Conservation (phyloP, 2,797 vertebrate species). For the Catamblyrhynchus diadema region DNA sequence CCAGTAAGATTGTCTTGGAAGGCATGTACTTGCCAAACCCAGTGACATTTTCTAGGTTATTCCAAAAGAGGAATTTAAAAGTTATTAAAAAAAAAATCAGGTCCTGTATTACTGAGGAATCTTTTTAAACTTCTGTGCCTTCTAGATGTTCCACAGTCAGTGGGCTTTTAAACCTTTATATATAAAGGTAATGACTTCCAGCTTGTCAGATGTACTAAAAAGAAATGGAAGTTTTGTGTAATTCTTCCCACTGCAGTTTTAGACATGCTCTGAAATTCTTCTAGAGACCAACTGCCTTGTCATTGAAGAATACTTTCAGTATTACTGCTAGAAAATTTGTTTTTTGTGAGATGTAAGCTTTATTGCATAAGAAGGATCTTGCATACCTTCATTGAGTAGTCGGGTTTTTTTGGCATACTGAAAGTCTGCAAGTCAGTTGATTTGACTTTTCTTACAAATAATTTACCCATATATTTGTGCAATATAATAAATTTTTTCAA, state of each 20-base stretch:
- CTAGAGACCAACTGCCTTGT: not conserved
- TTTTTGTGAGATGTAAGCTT: not conserved
- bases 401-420: not conserved
- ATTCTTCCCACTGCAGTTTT: not conserved
- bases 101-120: not conserved
- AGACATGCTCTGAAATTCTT: not conserved
- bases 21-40: fast-evolving
- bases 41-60: not conserved
- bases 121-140: not conserved
- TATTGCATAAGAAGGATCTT: not conserved
- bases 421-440: not conserved
- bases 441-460: not conserved
- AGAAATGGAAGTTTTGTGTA: not conserved
- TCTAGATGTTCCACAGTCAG: not conserved
- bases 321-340: not conserved
- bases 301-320: not conserved
- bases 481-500: not conserved
- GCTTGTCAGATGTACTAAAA: not conserved
- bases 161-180: not conserved
- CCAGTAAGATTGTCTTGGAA: not conserved
- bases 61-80: not conserved
- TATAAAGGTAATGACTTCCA: not conserved
- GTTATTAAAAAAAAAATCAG: fast-evolving
- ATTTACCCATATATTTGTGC: not conserved
- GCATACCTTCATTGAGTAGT: fast-evolving